Conservation (phyloP, 2,113 vertebrate species). For the Cavia porcellus region DNA sequence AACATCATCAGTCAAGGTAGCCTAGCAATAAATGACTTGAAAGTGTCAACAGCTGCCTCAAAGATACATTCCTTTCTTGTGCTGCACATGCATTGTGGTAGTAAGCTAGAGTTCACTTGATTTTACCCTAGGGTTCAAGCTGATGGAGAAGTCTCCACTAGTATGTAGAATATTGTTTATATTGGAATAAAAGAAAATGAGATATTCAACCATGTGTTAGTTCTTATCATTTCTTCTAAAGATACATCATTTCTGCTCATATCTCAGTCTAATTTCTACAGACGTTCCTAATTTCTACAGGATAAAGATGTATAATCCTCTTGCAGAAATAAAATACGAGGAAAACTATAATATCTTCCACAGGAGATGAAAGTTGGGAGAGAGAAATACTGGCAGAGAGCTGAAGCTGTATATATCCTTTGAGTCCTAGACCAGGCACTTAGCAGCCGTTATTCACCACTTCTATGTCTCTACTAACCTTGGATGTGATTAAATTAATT, state of each 20-base stretch:
- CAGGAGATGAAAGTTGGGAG: background rate
- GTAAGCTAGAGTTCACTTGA: background rate
- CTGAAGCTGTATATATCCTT: background rate
- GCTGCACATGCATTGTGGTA: background rate
- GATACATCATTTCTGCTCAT: background rate
- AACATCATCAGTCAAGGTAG: background rate
- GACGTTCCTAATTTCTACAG: background rate
- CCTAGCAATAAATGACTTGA: background rate
- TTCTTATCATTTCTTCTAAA: slow-evolving; percentile 10
- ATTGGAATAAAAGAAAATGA: background rate
- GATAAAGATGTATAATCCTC: background rate
- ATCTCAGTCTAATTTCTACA: slow-evolving; percentile 20
- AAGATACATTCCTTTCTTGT: background rate
- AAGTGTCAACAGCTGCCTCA: background rate
- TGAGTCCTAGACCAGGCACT: slow-evolving; percentile 13
- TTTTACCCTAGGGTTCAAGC: background rate
- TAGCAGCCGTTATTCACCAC: slow-evolving; percentile 62
- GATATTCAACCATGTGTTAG: background rate
- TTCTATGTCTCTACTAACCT: slow-evolving; percentile 77
- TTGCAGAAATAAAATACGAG: slow-evolving; percentile 19
- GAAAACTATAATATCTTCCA: slow-evolving; percentile 36
- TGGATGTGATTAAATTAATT: slow-evolving; percentile 84
- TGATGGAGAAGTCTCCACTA: background rate
- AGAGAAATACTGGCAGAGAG: background rate
- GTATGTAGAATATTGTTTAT: background rate